Conservation (phyloP, 1,140 invertebrate species). For the Chionoecetes opilio region DNA sequence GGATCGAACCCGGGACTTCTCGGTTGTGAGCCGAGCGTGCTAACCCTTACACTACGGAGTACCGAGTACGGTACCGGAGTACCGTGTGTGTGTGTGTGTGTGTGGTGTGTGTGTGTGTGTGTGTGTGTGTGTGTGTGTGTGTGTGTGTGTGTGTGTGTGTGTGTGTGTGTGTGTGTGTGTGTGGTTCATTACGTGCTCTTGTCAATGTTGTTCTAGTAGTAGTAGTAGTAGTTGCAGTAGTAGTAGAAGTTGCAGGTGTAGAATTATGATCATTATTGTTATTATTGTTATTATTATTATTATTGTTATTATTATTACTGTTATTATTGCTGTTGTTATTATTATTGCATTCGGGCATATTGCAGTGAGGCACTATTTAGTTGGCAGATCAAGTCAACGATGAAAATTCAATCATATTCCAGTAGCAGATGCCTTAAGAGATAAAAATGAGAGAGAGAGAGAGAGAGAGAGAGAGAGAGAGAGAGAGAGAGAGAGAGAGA, state of each 20-base stretch:
- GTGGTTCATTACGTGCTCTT: background rate
- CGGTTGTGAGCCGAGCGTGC: no score
- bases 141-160: slow-evolving; percentile 37
- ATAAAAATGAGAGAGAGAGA: background rate
- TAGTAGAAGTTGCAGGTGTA: background rate
- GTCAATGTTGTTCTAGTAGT: background rate
- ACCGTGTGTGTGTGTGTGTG: background rate
- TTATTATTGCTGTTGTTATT: background rate
- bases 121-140: slow-evolving; percentile 50
- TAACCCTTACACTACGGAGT: no score
- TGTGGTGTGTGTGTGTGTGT: slow-evolving; percentile 49
- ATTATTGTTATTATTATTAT: slow-evolving; percentile 8
- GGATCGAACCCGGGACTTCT: no score
- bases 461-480: background rate
- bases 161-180: slow-evolving; percentile 48
- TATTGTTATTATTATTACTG: background rate
- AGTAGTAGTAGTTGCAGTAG: background rate
- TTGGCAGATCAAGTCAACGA: no score
- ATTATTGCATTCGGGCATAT: background rate
- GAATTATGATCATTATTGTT: background rate
- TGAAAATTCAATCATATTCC: no score
- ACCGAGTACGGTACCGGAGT: no score
- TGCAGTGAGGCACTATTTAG: no score
- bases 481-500: background rate
- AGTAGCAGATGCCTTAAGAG: no score